Conservation (phyloP, 2,888 invertebrate genomes). For the Chydorus sphaericus region DNA sequence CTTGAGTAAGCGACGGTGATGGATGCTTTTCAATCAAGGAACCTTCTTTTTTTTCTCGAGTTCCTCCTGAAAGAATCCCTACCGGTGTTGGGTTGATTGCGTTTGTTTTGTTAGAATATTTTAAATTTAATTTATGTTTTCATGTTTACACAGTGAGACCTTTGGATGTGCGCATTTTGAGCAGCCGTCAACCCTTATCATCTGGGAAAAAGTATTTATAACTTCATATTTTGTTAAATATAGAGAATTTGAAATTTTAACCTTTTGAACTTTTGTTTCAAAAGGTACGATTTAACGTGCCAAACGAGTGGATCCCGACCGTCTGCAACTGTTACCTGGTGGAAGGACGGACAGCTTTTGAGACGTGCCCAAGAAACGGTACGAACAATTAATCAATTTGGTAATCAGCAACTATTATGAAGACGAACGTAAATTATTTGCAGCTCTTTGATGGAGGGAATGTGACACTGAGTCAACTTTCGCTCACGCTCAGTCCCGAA, state of each 20-base stretch:
- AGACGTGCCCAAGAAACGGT: constrained; percentile 55
- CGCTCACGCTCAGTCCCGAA: constrained; percentile 73
- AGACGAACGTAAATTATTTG: too few relatives aligned
- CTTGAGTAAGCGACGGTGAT: background rate
- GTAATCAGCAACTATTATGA: too few relatives aligned
- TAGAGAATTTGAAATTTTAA: too few relatives aligned
- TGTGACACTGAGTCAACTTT: constrained; percentile 68
- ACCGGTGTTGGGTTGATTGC: background rate
- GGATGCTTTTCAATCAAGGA: background rate
- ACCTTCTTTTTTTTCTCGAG: background rate
- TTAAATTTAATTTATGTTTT: background rate
- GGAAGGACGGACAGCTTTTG: constrained; percentile 69
- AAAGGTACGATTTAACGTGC: constrained; percentile 66
- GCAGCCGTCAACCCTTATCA: constrained; percentile 48
- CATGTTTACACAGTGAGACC: constrained; percentile 53
- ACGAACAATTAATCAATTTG: too few relatives aligned
- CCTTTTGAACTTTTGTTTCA: constrained; percentile 22
- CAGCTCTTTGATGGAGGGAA: constrained; percentile 31
- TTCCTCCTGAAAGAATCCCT: background rate
- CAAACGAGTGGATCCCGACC: constrained; percentile 73
- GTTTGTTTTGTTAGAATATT: background rate
- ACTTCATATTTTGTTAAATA: background rate
- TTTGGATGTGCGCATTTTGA: constrained; percentile 59
- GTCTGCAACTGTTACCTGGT: constrained; percentile 74
- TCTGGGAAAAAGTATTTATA: background rate